phyloP scores from a whole-genome alignment of 2,797 vertebrate genomes.

The Botia kubotai region DNA sequence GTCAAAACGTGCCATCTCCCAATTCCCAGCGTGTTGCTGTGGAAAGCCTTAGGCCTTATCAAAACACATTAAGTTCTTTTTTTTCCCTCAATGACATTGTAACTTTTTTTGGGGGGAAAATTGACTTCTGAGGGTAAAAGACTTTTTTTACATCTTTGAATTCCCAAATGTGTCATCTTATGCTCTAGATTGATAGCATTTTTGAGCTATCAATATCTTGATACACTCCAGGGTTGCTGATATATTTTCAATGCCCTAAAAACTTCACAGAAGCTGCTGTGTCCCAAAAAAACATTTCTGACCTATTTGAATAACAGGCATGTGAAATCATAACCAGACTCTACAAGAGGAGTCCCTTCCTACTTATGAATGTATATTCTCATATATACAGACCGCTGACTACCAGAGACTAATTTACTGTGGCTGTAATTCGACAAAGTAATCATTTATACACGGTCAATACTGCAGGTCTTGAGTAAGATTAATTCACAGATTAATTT shows the following conservation, averaged over 20 bases:
- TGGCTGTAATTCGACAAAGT: neutral
- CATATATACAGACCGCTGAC: neutral
- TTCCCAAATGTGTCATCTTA: conserved; percentile 43
- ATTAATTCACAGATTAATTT: conserved; percentile 11
- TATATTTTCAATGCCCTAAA: conserved; percentile 42
- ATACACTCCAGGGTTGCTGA: conserved; percentile 27
- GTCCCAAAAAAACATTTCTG: conserved; percentile 36
- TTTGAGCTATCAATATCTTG: conserved; percentile 32
- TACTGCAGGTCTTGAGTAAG: neutral
- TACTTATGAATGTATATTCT: neutral
- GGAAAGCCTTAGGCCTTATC: conserved; percentile 42
- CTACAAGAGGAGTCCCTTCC: neutral
- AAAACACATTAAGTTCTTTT: conserved; percentile 28
- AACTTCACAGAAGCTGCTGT: conserved; percentile 1
- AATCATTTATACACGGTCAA: conserved; percentile 9
- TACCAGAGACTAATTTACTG: neutral
- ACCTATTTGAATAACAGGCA: conserved; percentile 42
- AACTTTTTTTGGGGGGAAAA: conserved; percentile 31
- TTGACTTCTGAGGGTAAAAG: conserved; percentile 33
- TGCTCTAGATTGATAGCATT: conserved; percentile 28
- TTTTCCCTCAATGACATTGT: conserved; percentile 34
- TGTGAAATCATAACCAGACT: conserved; percentile 2
- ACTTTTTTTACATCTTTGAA: conserved; percentile 32
- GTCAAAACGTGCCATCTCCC: conserved; percentile 19
- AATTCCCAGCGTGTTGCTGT: conserved; percentile 40